Conservation (phyloP, 2,888 invertebrate genomes). For the Thereva nobilitata region DNA sequence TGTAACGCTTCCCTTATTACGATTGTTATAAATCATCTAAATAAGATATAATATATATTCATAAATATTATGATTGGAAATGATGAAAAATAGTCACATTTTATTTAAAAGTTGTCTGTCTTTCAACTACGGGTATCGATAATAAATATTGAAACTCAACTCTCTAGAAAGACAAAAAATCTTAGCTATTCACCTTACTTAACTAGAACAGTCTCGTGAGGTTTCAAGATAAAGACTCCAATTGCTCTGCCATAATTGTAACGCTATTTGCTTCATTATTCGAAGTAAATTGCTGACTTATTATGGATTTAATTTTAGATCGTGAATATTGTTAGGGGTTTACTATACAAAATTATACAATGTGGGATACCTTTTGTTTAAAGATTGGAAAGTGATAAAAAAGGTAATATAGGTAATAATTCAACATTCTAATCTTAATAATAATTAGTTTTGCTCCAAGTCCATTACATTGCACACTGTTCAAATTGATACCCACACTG, state of each 20-base stretch:
- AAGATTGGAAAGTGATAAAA: too few relatives aligned
- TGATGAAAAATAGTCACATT: too few relatives aligned
- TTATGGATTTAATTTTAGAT: conserved; percentile 16
- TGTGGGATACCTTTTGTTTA: too few relatives aligned
- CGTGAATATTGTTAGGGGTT: too few relatives aligned
- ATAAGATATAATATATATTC: conserved; percentile 29
- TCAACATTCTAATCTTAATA: too few relatives aligned
- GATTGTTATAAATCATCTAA: conserved; percentile 68
- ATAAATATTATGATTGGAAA: neutral
- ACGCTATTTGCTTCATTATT: conserved; percentile 49
- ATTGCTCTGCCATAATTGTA: conserved; percentile 53
- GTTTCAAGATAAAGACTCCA: conserved; percentile 39
- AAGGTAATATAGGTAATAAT: too few relatives aligned
- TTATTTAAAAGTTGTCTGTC: conserved; percentile 40
- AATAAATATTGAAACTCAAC: conserved; percentile 34
- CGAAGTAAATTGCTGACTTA: conserved; percentile 52
- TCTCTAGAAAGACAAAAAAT: conserved; percentile 40
- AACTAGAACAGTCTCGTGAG: conserved; percentile 51
- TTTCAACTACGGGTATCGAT: conserved; percentile 57
- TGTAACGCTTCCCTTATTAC: conserved; percentile 87
- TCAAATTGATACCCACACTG: too few relatives aligned
- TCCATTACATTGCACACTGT: too few relatives aligned
- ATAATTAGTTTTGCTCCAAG: too few relatives aligned
- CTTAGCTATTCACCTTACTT: conserved; percentile 21
- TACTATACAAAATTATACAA: too few relatives aligned